phyloP scores from a whole-genome alignment of 2,888 invertebrate species.

The Monoplex corrugatus region DNA sequence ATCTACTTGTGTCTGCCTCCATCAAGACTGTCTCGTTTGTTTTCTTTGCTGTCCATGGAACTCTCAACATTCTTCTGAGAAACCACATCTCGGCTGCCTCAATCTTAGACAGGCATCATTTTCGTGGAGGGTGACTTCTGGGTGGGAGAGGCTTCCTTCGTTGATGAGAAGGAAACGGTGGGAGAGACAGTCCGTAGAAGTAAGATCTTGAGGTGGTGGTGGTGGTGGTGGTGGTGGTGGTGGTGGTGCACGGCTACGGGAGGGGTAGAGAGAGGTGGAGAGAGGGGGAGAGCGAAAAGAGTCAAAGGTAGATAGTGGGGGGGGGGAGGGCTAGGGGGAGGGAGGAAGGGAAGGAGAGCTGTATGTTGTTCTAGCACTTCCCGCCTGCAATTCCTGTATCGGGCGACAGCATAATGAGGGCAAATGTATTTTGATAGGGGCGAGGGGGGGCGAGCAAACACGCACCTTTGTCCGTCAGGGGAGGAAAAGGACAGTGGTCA shows the following conservation, averaged over 20 bases:
- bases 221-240: no score
- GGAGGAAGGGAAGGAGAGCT: background rate
- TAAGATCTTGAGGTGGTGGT: no score
- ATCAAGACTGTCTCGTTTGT: no score
- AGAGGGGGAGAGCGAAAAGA: background rate
- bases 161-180: background rate
- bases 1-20: no score
- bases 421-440: slow-evolving; percentile 35
- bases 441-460: background rate
- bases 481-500: no score
- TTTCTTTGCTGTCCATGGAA: no score
- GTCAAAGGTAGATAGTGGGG: background rate
- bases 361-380: slow-evolving; percentile 25
- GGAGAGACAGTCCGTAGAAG: background rate
- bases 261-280: background rate
- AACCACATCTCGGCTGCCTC: no score
- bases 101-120: no score
- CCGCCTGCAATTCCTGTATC: background rate
- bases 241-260: no score
- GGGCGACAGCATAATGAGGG: slow-evolving; percentile 31
- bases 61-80: no score
- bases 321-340: background rate
- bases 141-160: background rate
- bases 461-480: no score
- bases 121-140: background rate